A percentile compares a stretch with the other conserved stretches of the same genome.
Evolutionary conservation across 2,888 invertebrate genomes (phyloP).

Genomic region (Chrysina gloriosa): DNA sequence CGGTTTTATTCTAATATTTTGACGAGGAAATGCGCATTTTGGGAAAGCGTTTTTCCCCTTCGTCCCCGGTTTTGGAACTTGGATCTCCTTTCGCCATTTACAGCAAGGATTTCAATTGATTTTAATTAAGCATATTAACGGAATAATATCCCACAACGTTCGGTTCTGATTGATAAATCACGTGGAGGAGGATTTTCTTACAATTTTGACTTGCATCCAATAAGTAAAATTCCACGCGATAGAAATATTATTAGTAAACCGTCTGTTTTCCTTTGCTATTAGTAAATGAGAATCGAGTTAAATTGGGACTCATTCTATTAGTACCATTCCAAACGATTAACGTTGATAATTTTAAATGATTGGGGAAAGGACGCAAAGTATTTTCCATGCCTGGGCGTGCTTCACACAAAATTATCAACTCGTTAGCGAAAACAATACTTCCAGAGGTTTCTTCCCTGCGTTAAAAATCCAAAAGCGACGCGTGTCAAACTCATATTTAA

Average conservation of each 20-base stretch:
- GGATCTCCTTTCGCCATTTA: background rate
- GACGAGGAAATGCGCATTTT: background rate
- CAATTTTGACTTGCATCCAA: background rate
- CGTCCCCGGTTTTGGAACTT: background rate
- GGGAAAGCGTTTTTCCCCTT: no score
- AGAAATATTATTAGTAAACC: background rate
- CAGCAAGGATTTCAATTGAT: background rate
- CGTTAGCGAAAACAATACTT: no score
- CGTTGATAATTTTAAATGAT: no score
- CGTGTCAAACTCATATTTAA: no score
- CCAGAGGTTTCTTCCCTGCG: no score
- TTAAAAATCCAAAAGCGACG: no score
- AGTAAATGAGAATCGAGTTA: no score
- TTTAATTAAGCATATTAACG: background rate
- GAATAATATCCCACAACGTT: background rate
- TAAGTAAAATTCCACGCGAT: background rate
- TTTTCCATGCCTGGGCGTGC: no score
- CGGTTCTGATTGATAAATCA: background rate
- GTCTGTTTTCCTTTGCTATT: background rate
- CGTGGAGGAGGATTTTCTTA: slow-evolving; percentile 2
- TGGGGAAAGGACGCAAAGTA: no score
- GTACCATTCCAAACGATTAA: no score
- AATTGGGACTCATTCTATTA: no score
- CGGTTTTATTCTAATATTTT: slow-evolving; percentile 12
- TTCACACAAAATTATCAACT: no score